These are phyloP conservation scores for Leptosomus discolor DNA, from an alignment of 2,113 vertebrate species.

Conservation along the genomic window DNA sequence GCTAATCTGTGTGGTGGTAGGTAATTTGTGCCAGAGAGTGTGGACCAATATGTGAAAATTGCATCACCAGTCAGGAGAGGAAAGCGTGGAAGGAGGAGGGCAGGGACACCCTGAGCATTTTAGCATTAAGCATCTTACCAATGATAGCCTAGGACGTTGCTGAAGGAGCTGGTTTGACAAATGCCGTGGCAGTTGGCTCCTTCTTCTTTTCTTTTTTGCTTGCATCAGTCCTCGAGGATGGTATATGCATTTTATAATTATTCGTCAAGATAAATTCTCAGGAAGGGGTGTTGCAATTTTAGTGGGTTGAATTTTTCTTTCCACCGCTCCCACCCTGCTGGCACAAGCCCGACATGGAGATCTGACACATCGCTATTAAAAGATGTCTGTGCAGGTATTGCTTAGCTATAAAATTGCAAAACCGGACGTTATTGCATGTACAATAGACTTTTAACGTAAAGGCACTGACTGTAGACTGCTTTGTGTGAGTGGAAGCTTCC, in stretches of 20 bases:
- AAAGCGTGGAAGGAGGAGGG: neutral
- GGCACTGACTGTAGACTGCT: neutral
- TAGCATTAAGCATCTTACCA: neutral
- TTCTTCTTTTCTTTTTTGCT: neutral
- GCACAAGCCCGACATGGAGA: neutral
- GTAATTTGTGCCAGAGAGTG: neutral
- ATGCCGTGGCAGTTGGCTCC: neutral
- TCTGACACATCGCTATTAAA: neutral
- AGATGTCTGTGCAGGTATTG: neutral
- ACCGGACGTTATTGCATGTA: accelerated
- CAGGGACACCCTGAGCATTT: neutral
- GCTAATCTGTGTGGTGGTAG: neutral
- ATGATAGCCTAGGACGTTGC: neutral
- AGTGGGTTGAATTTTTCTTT: neutral
- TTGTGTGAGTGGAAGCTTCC: neutral
- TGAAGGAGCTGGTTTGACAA: neutral
- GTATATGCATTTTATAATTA: neutral
- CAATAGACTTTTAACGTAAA: neutral
- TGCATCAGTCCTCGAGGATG: neutral
- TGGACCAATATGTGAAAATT: neutral
- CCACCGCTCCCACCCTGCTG: neutral
- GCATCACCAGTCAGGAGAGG: neutral
- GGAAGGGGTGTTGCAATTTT: slow-evolving; percentile 10
- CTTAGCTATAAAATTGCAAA: slow-evolving; percentile 40
- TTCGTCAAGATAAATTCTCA: neutral